Evolutionary conservation across 2,113 vertebrate species (phyloP).

Genomic region (Perca flavescens): DNA sequence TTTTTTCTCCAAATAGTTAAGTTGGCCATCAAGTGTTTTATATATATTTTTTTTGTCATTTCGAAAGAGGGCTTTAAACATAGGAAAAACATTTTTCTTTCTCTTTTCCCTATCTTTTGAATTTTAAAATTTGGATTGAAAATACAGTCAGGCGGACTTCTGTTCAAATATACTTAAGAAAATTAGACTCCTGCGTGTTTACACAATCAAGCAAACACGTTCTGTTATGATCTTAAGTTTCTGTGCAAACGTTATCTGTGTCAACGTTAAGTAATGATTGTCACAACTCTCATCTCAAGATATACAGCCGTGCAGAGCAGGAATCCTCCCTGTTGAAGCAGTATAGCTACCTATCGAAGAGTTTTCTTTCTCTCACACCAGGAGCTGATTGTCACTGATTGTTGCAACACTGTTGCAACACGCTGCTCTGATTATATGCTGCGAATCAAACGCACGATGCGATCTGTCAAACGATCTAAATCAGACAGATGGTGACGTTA

Average conservation of each 20-base stretch:
- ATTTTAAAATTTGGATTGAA: background rate
- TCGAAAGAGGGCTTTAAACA: background rate
- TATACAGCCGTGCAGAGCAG: background rate
- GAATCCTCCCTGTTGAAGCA: background rate
- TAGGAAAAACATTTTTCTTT: background rate
- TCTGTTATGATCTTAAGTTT: conserved; percentile 9
- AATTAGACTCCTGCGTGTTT: background rate
- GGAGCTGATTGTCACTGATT: background rate
- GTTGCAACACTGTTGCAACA: background rate
- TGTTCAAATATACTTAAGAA: background rate
- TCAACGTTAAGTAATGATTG: background rate
- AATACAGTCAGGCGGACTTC: background rate
- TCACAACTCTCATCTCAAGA: background rate
- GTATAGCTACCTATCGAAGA: background rate
- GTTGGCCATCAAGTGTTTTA: background rate
- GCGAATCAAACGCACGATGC: background rate
- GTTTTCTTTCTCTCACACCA: too few relatives aligned
- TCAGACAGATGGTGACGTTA: too few relatives aligned
- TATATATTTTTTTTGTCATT: background rate
- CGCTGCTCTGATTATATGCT: background rate
- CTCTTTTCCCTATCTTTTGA: background rate
- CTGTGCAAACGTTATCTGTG: conserved; percentile 20
- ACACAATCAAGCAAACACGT: conserved; percentile 5
- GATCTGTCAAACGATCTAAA: too few relatives aligned
- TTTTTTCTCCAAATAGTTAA: background rate